Conservation (phyloP, 37 sponge, comb jelly and placozoan species). For the Cladorhizidae sp. region DNA sequence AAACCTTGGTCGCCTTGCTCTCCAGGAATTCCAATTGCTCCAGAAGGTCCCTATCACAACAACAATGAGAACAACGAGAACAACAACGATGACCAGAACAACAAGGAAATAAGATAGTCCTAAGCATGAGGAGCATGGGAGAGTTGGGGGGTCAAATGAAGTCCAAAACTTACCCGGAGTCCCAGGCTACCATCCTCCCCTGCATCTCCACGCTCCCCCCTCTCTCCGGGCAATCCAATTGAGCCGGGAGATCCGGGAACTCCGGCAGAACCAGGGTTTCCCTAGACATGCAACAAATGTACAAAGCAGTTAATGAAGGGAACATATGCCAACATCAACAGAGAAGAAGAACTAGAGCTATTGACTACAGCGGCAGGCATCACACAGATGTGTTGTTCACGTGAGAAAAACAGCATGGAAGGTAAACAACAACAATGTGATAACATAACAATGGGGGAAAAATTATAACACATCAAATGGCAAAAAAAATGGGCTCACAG, state of each 20-base stretch:
- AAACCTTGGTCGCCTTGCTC: constrained; percentile 43
- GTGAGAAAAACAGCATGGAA: not conserved
- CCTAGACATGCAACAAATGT: too few species aligned
- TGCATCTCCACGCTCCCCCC: constrained; percentile 57
- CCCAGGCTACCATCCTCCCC: constrained; percentile 73
- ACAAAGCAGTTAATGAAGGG: too few species aligned
- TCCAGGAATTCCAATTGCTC: constrained; percentile 47
- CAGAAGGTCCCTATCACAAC: constrained; percentile 50
- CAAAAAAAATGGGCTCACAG: constrained; percentile 40
- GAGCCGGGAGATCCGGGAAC: constrained; percentile 51
- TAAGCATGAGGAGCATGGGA: not conserved
- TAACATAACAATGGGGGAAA: not conserved
- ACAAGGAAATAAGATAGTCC: not conserved
- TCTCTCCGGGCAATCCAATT: constrained; percentile 52
- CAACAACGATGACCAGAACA: too few species aligned
- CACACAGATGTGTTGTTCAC: too few species aligned
- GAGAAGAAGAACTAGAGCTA: too few species aligned
- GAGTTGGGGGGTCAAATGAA: not conserved
- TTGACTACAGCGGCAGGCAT: too few species aligned
- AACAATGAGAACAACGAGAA: too few species aligned
- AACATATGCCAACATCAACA: too few species aligned
- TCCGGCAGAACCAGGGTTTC: constrained; percentile 52
- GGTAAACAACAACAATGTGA: not conserved
- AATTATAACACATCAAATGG: not conserved
- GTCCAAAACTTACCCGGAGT: constrained; percentile 20